Conservation (phyloP, 2,888 invertebrate species). For the Hedychridium roseum region DNA sequence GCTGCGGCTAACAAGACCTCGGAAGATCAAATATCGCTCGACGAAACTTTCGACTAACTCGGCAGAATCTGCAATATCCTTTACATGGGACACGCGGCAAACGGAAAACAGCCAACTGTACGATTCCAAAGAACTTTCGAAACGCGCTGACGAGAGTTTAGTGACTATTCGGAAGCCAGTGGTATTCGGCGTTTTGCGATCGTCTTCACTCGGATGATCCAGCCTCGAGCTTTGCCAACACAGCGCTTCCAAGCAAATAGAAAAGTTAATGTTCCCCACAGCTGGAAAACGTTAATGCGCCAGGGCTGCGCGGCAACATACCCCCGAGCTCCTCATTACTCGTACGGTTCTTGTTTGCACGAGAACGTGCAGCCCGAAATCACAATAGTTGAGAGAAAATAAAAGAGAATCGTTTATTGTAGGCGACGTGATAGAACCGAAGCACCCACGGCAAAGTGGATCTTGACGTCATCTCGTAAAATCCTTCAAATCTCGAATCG, state of each 20-base stretch:
- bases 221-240: constrained; percentile 4
- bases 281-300: constrained; percentile 25
- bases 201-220: constrained; percentile 11
- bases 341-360: constrained; percentile 17
- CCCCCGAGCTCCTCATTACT: constrained; percentile 26
- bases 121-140: constrained; percentile 30
- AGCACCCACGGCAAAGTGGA: too few species aligned
- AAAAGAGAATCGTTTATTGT: too few species aligned
- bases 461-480: too few species aligned
- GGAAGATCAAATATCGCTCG: too few species aligned
- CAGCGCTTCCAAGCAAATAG: constrained; percentile 12
- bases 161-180: constrained; percentile 4
- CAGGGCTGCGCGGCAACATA: constrained; percentile 19
- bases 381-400: constrained; percentile 8
- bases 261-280: constrained; percentile 30
- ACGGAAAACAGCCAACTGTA: too few species aligned
- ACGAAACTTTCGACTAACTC: too few species aligned
- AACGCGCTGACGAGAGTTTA: constrained; percentile 18
- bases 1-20: too few species aligned
- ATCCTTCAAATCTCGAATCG: too few species aligned
- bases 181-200: constrained; percentile 7
- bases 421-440: too few species aligned
- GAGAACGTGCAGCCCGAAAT: constrained; percentile 17
- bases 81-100: too few species aligned
- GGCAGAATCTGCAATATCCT: too few species aligned